Conservation (phyloP, 2,888 invertebrate species). For the Cremastinae sp. region DNA sequence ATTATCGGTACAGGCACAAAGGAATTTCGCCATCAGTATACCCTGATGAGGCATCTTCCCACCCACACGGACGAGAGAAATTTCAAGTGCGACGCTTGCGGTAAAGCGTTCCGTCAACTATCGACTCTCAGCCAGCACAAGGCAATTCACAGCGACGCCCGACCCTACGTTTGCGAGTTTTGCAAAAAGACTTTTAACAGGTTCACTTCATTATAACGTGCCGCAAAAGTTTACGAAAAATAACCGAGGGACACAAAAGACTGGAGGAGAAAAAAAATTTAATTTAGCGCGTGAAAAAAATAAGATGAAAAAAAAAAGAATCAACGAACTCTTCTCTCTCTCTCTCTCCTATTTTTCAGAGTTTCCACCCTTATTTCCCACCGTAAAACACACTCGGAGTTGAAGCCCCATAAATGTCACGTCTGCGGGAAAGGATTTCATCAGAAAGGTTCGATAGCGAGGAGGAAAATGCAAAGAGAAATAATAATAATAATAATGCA, state of each 20-base stretch:
- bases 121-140: conserved; percentile 89
- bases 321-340: conserved; percentile 16
- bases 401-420: conserved; percentile 88
- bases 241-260: conserved; percentile 21
- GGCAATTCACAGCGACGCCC: conserved; percentile 89
- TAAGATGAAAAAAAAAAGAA: conserved; percentile 20
- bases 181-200: conserved; percentile 89
- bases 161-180: conserved; percentile 88
- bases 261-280: conserved; percentile 4
- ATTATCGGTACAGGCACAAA: conserved; percentile 83
- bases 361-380: conserved; percentile 91
- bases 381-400: conserved; percentile 88
- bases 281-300: conserved; percentile 1
- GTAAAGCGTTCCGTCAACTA: conserved; percentile 88
- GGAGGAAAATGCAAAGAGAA: too few species aligned
- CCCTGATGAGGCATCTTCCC: conserved; percentile 88
- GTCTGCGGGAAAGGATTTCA: conserved; percentile 90
- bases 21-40: conserved; percentile 89
- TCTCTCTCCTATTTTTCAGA: conserved; percentile 74
- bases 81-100: conserved; percentile 87
- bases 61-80: conserved; percentile 90
- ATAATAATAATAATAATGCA: conserved; percentile 18
- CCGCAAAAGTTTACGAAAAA: conserved; percentile 6
- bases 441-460: conserved; percentile 85
- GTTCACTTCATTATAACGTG: conserved; percentile 62